A percentile compares a stretch with the other conserved stretches of the same genome.
phyloP scores from a whole-genome alignment of 2,888 invertebrate species.

The Mesoligia furuncula region DNA sequence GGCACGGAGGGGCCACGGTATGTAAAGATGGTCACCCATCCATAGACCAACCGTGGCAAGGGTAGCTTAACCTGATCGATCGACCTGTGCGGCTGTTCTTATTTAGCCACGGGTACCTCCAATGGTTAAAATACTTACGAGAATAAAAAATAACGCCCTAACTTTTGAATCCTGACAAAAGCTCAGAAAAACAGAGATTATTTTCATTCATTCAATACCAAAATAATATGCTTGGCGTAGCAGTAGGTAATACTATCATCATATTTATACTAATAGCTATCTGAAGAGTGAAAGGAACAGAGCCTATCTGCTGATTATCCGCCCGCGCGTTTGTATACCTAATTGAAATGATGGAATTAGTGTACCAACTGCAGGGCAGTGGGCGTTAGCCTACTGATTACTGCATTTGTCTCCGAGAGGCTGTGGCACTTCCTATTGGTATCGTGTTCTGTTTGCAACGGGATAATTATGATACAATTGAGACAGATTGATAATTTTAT shows the following conservation, averaged over 20 bases:
- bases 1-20: no score
- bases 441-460: constrained; percentile 19
- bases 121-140: neutral
- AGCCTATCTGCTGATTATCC: constrained; percentile 52
- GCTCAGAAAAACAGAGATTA: neutral
- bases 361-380: constrained; percentile 49
- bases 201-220: neutral
- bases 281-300: constrained; percentile 53
- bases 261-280: constrained; percentile 19
- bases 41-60: no score
- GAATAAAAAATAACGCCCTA: neutral
- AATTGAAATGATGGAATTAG: constrained; percentile 60
- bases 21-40: no score
- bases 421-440: constrained; percentile 40
- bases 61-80: no score
- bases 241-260: constrained; percentile 3
- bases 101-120: no score
- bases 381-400: constrained; percentile 58
- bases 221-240: neutral
- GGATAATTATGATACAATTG: constrained; percentile 35
- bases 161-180: neutral
- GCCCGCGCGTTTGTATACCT: constrained; percentile 52
- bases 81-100: no score
- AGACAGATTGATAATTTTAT: neutral
- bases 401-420: constrained; percentile 57